These are phyloP conservation scores for Esox masquinongy DNA, from an alignment of 2,797 vertebrate genomes.

Conservation along the genomic window DNA sequence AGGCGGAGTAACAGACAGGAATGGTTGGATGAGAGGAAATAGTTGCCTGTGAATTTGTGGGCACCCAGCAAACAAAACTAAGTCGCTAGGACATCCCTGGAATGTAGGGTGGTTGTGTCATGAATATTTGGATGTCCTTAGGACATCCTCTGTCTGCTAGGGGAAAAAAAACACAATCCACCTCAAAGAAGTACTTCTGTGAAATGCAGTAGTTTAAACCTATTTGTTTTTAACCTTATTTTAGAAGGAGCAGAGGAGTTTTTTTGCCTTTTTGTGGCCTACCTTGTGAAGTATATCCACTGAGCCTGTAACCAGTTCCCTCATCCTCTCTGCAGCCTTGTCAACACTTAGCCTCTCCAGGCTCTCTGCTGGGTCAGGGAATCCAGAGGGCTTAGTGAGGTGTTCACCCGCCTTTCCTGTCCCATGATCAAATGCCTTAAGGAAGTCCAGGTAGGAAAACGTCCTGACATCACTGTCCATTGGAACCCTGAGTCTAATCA, in stretches of 20 bases:
- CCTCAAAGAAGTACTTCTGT: too few relatives aligned
- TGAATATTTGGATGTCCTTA: too few relatives aligned
- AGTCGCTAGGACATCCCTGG: too few relatives aligned
- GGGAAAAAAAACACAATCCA: too few relatives aligned
- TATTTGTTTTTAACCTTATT: too few relatives aligned
- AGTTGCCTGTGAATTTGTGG: too few relatives aligned
- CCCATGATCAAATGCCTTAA: background rate
- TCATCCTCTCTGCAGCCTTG: slow-evolving; percentile 3
- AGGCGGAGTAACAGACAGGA: too few relatives aligned
- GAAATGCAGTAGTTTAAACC: too few relatives aligned
- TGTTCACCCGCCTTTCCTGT: background rate
- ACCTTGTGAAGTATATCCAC: slow-evolving; percentile 32
- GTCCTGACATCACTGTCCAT: background rate
- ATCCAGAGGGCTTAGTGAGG: background rate
- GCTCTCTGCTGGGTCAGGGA: background rate
- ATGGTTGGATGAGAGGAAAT: too few relatives aligned
- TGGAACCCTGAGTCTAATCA: background rate
- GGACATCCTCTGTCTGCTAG: too few relatives aligned
- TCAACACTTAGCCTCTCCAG: background rate
- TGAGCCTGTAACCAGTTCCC: slow-evolving; percentile 31
- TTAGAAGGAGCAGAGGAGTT: background rate
- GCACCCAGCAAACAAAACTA: too few relatives aligned
- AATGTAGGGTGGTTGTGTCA: too few relatives aligned
- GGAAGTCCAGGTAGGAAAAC: background rate
- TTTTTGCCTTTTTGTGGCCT: background rate